A percentile compares a stretch with the other conserved stretches of the same genome.
Conservation (phyloP, 2,113 vertebrate species). For the Rattus norvegicus region DNA sequence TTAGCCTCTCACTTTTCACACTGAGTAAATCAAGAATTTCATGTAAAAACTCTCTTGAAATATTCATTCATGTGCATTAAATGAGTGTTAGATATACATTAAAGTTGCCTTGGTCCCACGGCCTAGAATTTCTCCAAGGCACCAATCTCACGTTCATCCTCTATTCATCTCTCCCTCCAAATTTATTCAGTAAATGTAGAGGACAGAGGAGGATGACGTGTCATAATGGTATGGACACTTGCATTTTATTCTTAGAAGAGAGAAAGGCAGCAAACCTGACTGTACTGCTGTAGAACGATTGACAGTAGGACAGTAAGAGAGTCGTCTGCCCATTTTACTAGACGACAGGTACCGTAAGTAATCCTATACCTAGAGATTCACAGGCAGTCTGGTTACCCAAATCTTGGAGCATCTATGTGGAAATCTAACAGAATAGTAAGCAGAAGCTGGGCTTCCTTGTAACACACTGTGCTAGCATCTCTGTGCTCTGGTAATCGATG, state of each 20-base stretch:
- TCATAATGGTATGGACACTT: neutral
- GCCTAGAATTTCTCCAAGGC: neutral
- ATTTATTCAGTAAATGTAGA: neutral
- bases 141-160: neutral
- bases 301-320: neutral
- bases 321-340: neutral
- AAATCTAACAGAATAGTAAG: conserved; percentile 6
- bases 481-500: neutral
- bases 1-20: neutral
- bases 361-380: neutral
- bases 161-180: neutral
- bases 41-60: neutral
- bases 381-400: neutral
- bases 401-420: neutral
- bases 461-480: neutral
- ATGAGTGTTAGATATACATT: neutral
- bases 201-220: neutral
- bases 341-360: neutral
- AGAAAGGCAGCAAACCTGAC: neutral
- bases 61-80: neutral
- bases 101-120: neutral
- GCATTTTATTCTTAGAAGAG: neutral
- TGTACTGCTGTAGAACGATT: neutral
- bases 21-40: neutral
- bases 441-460: neutral